These are phyloP conservation scores for Microctonus aethiopoides DNA, from an alignment of 2,888 invertebrate genomes.

Conservation along the genomic window DNA sequence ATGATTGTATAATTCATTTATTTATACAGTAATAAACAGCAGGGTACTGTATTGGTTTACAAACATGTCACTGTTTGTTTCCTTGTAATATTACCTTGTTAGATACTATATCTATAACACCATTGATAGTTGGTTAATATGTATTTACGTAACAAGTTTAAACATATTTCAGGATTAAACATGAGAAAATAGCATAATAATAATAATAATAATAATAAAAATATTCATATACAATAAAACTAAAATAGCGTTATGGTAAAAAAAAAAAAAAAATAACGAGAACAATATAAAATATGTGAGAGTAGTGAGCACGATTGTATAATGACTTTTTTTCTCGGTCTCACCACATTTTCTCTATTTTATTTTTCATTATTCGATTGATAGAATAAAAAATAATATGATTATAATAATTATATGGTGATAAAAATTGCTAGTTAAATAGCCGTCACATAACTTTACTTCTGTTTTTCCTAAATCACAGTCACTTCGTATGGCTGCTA, in stretches of 20 bases:
- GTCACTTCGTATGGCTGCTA: slow-evolving; percentile 59
- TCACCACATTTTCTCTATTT: background rate
- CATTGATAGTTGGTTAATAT: slow-evolving; percentile 55
- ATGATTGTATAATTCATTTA: slow-evolving; percentile 32
- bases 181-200: slow-evolving; percentile 54
- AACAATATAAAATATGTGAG: slow-evolving; percentile 35
- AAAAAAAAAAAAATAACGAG: slow-evolving; percentile 49
- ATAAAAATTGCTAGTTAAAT: slow-evolving; percentile 53
- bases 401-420: slow-evolving; percentile 43
- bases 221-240: slow-evolving; percentile 43
- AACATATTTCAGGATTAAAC: slow-evolving; percentile 60
- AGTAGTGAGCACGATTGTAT: slow-evolving; percentile 27
- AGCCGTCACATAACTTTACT: slow-evolving; percentile 59
- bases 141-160: slow-evolving; percentile 59
- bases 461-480: slow-evolving; percentile 61
- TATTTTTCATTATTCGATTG: slow-evolving; percentile 43
- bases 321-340: background rate
- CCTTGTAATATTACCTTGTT: background rate
- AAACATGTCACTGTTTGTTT: background rate
- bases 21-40: background rate
- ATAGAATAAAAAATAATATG: slow-evolving; percentile 30
- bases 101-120: slow-evolving; percentile 48
- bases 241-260: slow-evolving; percentile 44
- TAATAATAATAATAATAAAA: slow-evolving; percentile 54
- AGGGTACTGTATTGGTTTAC: background rate